Percentiles rank a stretch among this genome's conserved stretches.
Evolutionary conservation across 2,888 invertebrate species (phyloP).

Genomic region (Amblyjoppa proteus): DNA sequence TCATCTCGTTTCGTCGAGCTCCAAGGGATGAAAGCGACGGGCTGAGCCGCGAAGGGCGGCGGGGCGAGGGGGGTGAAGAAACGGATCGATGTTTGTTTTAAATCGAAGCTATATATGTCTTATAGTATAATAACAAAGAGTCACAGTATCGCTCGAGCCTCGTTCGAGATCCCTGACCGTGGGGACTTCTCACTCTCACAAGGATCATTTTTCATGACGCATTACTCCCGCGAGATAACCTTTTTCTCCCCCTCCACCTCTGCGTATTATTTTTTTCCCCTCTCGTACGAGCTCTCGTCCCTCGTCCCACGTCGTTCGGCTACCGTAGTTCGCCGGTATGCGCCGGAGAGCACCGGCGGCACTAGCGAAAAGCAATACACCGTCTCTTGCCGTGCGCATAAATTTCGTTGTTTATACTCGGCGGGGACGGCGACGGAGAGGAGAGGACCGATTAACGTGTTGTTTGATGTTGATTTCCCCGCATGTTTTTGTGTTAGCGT

Average conservation of each 20-base stretch:
- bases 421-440: conserved; percentile 74
- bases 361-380: conserved; percentile 76
- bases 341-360: conserved; percentile 37
- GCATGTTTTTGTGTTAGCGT: conserved; percentile 79
- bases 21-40: neutral
- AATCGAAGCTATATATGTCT: conserved; percentile 64
- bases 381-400: conserved; percentile 60
- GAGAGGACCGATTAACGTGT: conserved; percentile 75
- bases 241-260: conserved; percentile 46
- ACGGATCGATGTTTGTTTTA: conserved; percentile 76
- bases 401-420: conserved; percentile 63
- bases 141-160: conserved; percentile 61
- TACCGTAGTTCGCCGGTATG: conserved; percentile 62
- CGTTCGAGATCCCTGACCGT: conserved; percentile 69
- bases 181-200: conserved; percentile 76
- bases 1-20: conserved; percentile 7
- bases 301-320: conserved; percentile 52
- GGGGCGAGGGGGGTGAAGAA: conserved; percentile 19
- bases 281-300: neutral
- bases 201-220: conserved; percentile 81
- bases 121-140: conserved; percentile 38
- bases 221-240: conserved; percentile 78
- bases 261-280: conserved; percentile 51
- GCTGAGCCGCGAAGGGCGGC: neutral
- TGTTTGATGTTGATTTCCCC: conserved; percentile 79